A percentile compares a stretch with the other conserved stretches of the same genome.
Conservation (phyloP, 30 jellyfish, hydroid and myxozoan species). For the Cassiopea andromeda region DNA sequence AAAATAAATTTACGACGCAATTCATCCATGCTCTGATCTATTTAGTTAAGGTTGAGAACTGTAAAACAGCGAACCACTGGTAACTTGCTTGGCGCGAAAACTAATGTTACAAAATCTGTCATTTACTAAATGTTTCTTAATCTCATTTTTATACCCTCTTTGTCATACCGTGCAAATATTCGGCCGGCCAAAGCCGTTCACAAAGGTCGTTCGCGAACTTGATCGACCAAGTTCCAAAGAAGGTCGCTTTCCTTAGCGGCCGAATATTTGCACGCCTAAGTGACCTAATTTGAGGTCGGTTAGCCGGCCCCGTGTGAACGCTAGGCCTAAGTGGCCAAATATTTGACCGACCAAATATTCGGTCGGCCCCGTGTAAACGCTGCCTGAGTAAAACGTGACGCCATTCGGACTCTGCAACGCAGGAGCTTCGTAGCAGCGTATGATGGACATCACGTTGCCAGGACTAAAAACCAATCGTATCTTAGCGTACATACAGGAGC, state of each 20-base stretch:
- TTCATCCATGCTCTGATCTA: background rate
- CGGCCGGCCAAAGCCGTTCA: background rate
- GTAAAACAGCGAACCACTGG: too few relatives aligned
- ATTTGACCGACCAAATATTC: background rate
- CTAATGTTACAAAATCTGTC: too few relatives aligned
- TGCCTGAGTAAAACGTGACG: background rate
- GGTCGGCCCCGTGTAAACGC: background rate
- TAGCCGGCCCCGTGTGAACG: conserved; percentile 5
- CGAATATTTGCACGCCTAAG: background rate
- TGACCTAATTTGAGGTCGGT: background rate
- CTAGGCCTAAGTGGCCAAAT: background rate
- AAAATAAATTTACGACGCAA: background rate
- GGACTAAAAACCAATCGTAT: too few relatives aligned
- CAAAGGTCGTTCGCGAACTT: background rate
- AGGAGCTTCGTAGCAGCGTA: too few relatives aligned
- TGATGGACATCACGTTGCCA: too few relatives aligned
- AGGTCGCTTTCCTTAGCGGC: background rate
- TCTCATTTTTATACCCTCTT: too few relatives aligned
- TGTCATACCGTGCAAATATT: background rate
- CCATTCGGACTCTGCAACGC: too few relatives aligned
- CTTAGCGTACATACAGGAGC: too few relatives aligned
- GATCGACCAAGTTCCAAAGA: background rate
- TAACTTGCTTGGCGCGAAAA: too few relatives aligned
- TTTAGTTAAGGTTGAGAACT: too few relatives aligned
- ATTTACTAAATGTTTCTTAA: too few relatives aligned